Conservation (phyloP, 2,113 vertebrate genomes). For the human (Homo sapiens) region DNA sequence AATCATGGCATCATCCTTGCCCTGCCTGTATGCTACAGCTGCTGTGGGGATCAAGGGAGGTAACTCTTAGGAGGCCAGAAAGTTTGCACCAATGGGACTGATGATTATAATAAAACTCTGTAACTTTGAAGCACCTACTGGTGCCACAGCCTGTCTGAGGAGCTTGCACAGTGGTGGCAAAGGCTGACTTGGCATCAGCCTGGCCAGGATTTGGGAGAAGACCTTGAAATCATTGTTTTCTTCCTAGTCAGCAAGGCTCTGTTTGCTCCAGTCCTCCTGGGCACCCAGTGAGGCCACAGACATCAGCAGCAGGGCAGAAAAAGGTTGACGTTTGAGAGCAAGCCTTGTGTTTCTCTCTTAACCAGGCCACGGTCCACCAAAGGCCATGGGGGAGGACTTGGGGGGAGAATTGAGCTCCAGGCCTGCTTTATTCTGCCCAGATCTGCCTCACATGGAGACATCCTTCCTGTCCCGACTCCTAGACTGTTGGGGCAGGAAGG, state of each 20-base stretch:
- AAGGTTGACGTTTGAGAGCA: not conserved
- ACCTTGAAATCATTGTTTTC: not conserved
- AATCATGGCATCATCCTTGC: not conserved
- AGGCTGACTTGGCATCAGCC: not conserved
- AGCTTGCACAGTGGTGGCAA: not conserved
- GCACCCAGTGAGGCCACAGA: not conserved
- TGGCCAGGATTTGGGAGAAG: not conserved
- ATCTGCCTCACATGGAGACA: accelerated
- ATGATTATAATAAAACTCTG: not conserved
- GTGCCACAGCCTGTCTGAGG: not conserved
- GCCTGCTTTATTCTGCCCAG: not conserved
- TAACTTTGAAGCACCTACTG: not conserved
- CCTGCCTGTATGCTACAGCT: accelerated
- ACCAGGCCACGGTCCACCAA: not conserved
- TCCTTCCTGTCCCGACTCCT: not conserved
- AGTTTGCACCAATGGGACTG: not conserved
- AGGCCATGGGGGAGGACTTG: not conserved
- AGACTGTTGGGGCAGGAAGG: not conserved
- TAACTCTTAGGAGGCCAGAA: not conserved
- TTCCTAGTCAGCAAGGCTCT: not conserved
- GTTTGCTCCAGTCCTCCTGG: not conserved
- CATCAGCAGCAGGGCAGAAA: not conserved
- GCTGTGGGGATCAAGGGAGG: not conserved
- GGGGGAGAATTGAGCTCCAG: not conserved
- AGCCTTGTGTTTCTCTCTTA: not conserved